Conservation (phyloP, 2,797 vertebrate species). For the Parotocinclus haroldoi region DNA sequence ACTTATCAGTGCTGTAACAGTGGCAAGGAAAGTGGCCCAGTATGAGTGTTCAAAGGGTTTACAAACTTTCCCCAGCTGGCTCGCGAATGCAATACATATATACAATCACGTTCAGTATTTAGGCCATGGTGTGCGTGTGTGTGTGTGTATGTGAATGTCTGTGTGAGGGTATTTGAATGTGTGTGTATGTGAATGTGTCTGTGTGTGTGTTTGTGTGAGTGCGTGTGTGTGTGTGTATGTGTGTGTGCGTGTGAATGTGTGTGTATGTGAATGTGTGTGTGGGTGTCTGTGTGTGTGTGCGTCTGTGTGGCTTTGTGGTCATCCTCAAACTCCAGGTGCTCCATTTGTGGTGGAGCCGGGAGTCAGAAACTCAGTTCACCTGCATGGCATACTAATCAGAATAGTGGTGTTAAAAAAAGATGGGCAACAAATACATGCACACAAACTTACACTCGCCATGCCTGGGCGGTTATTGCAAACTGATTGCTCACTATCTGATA, state of each 20-base stretch:
- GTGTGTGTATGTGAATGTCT: neutral
- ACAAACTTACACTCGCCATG: constrained; percentile 44
- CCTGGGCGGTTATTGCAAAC: constrained; percentile 6
- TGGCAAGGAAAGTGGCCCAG: no score
- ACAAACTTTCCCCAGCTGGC: no score
- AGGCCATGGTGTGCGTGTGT: no score
- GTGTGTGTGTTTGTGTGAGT: neutral
- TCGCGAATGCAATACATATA: no score
- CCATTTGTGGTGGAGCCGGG: constrained; percentile 76
- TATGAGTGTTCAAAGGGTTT: no score
- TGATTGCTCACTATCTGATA: neutral
- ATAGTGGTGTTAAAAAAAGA: constrained; percentile 66
- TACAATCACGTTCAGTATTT: no score
- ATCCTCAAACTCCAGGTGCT: constrained; percentile 69
- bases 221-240: neutral
- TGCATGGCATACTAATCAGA: constrained; percentile 76
- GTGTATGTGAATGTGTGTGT: neutral
- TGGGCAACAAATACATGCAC: constrained; percentile 50
- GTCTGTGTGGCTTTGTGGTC: constrained; percentile 63
- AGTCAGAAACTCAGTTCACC: constrained; percentile 68
- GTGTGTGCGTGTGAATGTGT: constrained; percentile 15
- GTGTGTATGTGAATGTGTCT: neutral
- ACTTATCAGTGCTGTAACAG: no score
- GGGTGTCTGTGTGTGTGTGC: constrained; percentile 22
- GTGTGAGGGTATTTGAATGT: constrained; percentile 3